A percentile compares a stretch with the other conserved stretches of the same genome.
Conservation (phyloP, 2,888 invertebrate genomes). For the Drosophila nr. perissopoda region DNA sequence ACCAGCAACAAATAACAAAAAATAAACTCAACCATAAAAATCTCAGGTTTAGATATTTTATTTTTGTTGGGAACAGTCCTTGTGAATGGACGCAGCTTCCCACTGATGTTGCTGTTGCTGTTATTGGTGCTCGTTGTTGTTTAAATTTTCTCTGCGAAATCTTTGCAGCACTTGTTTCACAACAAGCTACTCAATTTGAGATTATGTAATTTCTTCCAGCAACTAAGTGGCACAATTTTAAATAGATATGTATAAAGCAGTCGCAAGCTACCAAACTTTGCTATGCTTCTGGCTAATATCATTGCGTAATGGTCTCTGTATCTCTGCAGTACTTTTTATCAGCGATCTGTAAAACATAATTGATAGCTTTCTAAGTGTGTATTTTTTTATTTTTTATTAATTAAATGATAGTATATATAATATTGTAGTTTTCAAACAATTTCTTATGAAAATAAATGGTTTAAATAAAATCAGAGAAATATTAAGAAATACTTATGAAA, state of each 20-base stretch:
- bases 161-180: slow-evolving; percentile 15
- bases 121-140: slow-evolving; percentile 11
- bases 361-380: background rate
- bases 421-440: background rate
- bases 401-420: background rate
- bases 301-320: background rate
- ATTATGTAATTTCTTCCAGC: background rate
- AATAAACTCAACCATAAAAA: slow-evolving; percentile 74
- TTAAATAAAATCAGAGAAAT: background rate
- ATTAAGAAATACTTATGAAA: background rate
- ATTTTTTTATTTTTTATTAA: background rate
- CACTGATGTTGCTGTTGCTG: slow-evolving; percentile 3
- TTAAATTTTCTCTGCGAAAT: slow-evolving; percentile 28
- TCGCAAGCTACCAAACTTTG: background rate
- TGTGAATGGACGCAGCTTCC: slow-evolving; percentile 28
- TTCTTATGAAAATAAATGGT: background rate
- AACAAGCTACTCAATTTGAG: slow-evolving; percentile 9
- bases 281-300: background rate
- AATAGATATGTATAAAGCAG: background rate
- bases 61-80: slow-evolving; percentile 36
- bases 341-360: background rate
- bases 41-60: slow-evolving; percentile 72
- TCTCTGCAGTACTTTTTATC: background rate
- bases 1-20: slow-evolving; percentile 53
- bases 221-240: slow-evolving; percentile 1